Evolutionary conservation across 1,140 invertebrate genomes (phyloP), one percentile per base, ranked within the genome.

Genomic region (Drosophila chauvacae): DNA sequence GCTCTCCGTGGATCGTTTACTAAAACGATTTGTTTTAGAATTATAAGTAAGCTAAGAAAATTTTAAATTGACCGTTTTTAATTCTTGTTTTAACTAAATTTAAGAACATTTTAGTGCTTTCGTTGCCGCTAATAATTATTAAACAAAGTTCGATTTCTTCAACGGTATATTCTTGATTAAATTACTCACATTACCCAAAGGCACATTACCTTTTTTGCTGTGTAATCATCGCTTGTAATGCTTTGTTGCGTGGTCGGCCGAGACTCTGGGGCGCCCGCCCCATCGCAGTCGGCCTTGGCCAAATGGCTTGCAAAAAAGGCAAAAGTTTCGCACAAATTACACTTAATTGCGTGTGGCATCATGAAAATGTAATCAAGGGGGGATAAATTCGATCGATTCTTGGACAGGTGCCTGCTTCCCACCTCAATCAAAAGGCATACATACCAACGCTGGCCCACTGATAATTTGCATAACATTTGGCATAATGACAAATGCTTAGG

Each of bases 271-370:
- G 56, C 74, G 73, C 56, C 74, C 56, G 48, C 51, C 55, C 45
- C 37, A 39, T 26, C 35, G 18, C 33, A 23, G 41, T 59, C 63
- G 69, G 58, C 76, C 76, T 78, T 78, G 76, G 57, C 37, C 53
- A 77, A 64, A 77, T 71, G 79, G 48, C 65, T 56, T 41, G 59
- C 66, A 73, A 78, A 71, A 63, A 55, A 42, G 30, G 35, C 53
- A 72, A 72, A 75, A 83, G 44, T 64, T 81, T 68, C 28, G 63
- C 80, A 63, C 55, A 51, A 71, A 75, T 71, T 77, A 63, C 63
- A 77, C 60, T 84, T 88, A 87, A 87, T 87, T 88, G 80, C 57
- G 59, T 76, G 74, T 44, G 63, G 56, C 63, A 70, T 71, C 75
- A 71, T 78, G 60, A 77, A 78, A 78, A 55, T 55, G 42, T 50